Evolutionary conservation across 2,888 invertebrate species (phyloP), one percentile per base, ranked within the genome.

Genomic region (Dioctria linearis): DNA sequence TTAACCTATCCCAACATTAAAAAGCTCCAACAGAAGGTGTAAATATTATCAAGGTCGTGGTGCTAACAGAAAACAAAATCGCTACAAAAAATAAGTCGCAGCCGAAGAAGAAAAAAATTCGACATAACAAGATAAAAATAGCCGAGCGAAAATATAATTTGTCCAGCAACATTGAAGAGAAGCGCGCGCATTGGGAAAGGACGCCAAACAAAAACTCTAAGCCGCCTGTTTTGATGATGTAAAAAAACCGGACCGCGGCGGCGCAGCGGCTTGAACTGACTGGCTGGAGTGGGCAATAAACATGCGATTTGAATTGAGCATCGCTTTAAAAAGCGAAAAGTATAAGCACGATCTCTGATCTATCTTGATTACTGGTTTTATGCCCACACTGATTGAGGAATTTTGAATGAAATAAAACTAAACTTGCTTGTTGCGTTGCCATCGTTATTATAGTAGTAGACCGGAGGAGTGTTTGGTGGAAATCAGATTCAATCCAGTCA

Each of bases 11-110:
- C 73, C 73, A 73, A 73, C 73, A 73, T 11, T 49, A 8, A 54
- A 54, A 59, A 73, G 49, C 9, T 42, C 51, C 39, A 42, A 4
- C 54, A 40, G 51, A 73, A 51, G 73, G 43, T 25, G 25, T 73
- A 73, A 73, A 73, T 57, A 73, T 57, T 25, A 73, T 73, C 73
- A 73, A 73, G 73, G 73, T 73, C 73, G 57, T 25, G 69, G 57
- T 25, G 69, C 51, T 51, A 51, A 37, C 65, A 42, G 40, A 63
- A 5, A 9, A 37, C 66, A 66, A 6, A 9, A 11, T 13, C 3
- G 51, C 51, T 1, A 37, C 40, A n/a, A 11, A 37, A 25, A 61
- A 61, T 6, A 61, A 61, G 39, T 25, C 39, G 54, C 11, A 51
- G 54, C 51, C 13, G 51, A 51, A 54, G 71, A n/a, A 40, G 73